Conservation (phyloP, 1,140 invertebrate genomes). For the Hylyphantes graminicola region DNA sequence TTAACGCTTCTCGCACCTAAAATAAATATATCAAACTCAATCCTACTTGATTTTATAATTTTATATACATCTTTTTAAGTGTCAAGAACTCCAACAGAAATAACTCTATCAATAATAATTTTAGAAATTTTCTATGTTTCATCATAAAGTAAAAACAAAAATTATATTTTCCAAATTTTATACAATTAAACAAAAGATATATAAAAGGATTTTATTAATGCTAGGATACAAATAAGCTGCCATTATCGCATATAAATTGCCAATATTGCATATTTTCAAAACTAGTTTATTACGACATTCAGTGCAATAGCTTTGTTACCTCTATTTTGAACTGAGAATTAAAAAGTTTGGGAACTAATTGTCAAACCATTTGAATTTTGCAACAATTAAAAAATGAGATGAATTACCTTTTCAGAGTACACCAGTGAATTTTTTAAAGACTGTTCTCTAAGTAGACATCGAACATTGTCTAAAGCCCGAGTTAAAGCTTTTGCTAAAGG, state of each 20-base stretch:
- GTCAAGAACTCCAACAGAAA: background rate
- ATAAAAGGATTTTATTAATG: too few relatives aligned
- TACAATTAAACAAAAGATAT: too few relatives aligned
- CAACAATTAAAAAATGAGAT: background rate
- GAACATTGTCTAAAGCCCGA: conserved; percentile 91
- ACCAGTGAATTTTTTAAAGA: conserved; percentile 72
- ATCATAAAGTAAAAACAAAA: background rate
- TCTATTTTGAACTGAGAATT: too few relatives aligned
- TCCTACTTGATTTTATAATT: too few relatives aligned
- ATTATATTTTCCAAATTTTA: background rate
- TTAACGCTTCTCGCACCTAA: conserved; percentile 79
- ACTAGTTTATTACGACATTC: too few relatives aligned
- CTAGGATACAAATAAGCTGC: too few relatives aligned
- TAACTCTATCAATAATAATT: background rate
- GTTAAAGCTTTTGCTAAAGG: conserved; percentile 95
- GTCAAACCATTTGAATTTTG: background rate
- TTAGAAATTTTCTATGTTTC: background rate
- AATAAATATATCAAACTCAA: conserved; percentile 34
- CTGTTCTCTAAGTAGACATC: conserved; percentile 87
- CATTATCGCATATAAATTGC: too few relatives aligned
- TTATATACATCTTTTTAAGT: too few relatives aligned
- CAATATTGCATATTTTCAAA: too few relatives aligned
- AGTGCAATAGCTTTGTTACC: too few relatives aligned
- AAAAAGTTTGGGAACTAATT: too few relatives aligned
- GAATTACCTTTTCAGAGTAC: conserved; percentile 82